Evolutionary conservation across 1,140 invertebrate genomes (phyloP).

Genomic region (Lucilia sericata): DNA sequence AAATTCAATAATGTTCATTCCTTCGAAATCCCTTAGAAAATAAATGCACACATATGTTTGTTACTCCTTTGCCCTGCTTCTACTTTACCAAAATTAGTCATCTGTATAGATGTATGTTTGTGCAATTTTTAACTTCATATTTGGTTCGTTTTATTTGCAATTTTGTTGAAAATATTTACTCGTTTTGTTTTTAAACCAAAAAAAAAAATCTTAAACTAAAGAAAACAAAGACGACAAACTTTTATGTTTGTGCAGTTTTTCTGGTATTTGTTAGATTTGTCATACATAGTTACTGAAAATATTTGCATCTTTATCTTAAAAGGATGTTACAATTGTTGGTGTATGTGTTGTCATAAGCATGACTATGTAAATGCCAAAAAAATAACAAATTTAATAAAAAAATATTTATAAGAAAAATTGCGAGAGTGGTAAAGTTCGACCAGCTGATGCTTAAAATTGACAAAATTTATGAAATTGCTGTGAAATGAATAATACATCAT

Average conservation of each 20-base stretch:
- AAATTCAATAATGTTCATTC: constrained; percentile 11
- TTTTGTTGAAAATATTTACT: not conserved
- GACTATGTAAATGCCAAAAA: no score
- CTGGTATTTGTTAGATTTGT: no score
- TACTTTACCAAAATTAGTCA: not conserved
- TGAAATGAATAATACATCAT: no score
- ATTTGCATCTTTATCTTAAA: no score
- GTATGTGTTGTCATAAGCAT: no score
- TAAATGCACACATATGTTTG: not conserved
- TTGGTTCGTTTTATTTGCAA: not conserved
- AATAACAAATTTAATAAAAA: no score
- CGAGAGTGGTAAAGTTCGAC: no score
- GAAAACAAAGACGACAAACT: not conserved
- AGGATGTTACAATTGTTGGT: no score
- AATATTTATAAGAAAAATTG: no score
- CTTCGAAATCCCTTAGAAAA: not conserved
- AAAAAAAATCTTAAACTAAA: not conserved
- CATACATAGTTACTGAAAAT: no score
- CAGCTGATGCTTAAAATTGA: no score
- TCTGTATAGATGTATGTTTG: not conserved
- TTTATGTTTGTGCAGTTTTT: not conserved
- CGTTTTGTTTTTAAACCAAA: not conserved
- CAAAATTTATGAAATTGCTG: no score
- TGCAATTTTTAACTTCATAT: not conserved
- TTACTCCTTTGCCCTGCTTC: not conserved